phyloP scores from a whole-genome alignment of 2,797 vertebrate genomes.

The Borostomias antarcticus region DNA sequence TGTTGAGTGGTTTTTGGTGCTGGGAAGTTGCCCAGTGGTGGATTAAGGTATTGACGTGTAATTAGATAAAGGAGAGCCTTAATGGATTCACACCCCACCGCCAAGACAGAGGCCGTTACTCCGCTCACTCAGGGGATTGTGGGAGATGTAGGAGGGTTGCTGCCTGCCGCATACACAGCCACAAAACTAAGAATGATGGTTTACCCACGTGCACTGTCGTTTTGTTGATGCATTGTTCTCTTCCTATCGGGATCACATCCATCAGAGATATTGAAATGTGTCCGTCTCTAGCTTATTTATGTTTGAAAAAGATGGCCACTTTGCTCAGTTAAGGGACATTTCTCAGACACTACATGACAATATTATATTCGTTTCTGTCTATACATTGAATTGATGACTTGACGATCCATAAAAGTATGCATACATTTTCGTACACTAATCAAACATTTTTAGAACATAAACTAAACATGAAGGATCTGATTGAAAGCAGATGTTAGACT shows the following conservation, averaged over 20 bases:
- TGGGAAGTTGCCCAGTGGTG: slow-evolving; percentile 5
- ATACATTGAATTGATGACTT: too few relatives aligned
- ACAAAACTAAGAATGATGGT: slow-evolving; percentile 9
- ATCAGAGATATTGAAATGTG: neutral
- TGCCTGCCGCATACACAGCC: neutral
- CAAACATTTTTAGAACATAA: too few relatives aligned
- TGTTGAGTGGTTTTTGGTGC: slow-evolving; percentile 3
- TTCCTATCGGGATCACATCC: neutral
- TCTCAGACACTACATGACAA: too few relatives aligned
- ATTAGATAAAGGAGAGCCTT: slow-evolving; percentile 20
- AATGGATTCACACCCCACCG: neutral
- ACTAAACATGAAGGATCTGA: too few relatives aligned
- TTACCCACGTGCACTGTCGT: neutral
- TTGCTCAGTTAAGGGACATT: too few relatives aligned
- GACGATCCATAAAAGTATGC: too few relatives aligned
- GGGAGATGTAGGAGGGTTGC: too few relatives aligned
- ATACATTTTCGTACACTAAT: too few relatives aligned
- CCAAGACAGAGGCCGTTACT: slow-evolving; percentile 4
- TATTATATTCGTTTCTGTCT: too few relatives aligned
- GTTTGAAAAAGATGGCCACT: too few relatives aligned
- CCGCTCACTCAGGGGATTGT: neutral
- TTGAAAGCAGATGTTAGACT: too few relatives aligned
- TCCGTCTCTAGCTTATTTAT: too few relatives aligned
- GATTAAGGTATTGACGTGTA: slow-evolving; percentile 21
- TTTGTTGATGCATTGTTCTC: neutral